A percentile compares a stretch with the other conserved stretches of the same genome.
These are phyloP conservation scores for Indicator indicator DNA, from an alignment of 2,113 vertebrate genomes.

Conservation along the genomic window DNA sequence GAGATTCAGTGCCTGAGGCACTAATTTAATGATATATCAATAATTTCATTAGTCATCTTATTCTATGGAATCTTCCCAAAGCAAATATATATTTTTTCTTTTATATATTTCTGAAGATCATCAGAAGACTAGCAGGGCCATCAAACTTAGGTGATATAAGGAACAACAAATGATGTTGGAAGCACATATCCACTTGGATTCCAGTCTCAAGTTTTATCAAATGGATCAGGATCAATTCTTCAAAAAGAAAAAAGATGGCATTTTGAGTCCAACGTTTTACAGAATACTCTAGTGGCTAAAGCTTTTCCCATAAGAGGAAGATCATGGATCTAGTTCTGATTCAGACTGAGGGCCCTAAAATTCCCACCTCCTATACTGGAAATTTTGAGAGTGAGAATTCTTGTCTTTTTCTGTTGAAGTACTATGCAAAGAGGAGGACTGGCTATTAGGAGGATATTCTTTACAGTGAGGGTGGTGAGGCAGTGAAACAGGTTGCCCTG, in stretches of 20 bases:
- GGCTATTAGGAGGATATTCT: not conserved
- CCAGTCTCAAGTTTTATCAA: not conserved
- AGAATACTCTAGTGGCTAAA: not conserved
- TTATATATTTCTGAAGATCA: not conserved
- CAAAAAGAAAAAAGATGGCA: not conserved
- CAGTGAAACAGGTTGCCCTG: too few relatives aligned
- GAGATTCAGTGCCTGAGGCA: not conserved
- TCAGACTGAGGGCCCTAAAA: not conserved
- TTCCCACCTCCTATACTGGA: not conserved
- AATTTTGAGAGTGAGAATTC: not conserved
- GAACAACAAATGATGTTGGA: not conserved
- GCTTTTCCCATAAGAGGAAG: not conserved
- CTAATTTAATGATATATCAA: not conserved
- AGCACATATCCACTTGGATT: not conserved
- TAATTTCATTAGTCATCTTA: not conserved
- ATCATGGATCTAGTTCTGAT: not conserved
- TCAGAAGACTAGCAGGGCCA: not conserved
- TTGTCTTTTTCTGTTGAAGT: not conserved
- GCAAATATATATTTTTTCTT: not conserved
- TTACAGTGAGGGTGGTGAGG: too few relatives aligned
- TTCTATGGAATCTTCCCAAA: not conserved
- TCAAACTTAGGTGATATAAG: not conserved
- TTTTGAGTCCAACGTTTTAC: not conserved
- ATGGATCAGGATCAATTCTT: not conserved
- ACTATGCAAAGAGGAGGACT: not conserved